Evolutionary conservation across 2,888 invertebrate species (phyloP).

Genomic region (Hermodice carunculata): DNA sequence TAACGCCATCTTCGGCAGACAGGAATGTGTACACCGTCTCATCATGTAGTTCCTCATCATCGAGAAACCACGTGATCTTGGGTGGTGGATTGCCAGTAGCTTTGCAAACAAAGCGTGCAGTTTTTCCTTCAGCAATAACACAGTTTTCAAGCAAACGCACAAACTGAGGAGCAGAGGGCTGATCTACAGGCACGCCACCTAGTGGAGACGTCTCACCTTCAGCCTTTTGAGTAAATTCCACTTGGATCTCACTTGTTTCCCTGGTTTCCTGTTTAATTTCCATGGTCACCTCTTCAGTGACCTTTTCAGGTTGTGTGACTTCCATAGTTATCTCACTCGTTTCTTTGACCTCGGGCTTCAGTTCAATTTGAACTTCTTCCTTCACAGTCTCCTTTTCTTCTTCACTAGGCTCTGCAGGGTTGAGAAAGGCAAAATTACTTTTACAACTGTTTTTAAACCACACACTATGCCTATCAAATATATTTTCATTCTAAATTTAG

Average conservation of each 20-base stretch:
- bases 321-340: neutral
- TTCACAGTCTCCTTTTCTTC: neutral
- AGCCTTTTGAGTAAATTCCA: neutral
- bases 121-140: slow-evolving; percentile 51
- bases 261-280: neutral
- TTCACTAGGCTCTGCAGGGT: slow-evolving; percentile 9
- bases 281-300: neutral
- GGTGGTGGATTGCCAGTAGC: slow-evolving; percentile 64
- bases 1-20: slow-evolving; percentile 71
- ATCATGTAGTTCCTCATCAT: slow-evolving; percentile 76
- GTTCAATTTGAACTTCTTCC: neutral
- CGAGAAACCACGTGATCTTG: slow-evolving; percentile 83
- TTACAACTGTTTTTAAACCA: neutral
- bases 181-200: neutral
- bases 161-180: slow-evolving; percentile 48
- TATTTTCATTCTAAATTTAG: neutral
- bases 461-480: neutral
- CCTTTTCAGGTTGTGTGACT: neutral
- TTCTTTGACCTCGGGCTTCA: neutral
- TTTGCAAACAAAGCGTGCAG: slow-evolving; percentile 51
- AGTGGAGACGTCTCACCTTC: neutral
- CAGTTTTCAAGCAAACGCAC: slow-evolving; percentile 47
- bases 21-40: slow-evolving; percentile 55
- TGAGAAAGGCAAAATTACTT: neutral
- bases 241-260: neutral